Evolutionary conservation across 1,140 invertebrate species (phyloP).

Genomic region (Anoplolepis gracilipes): DNA sequence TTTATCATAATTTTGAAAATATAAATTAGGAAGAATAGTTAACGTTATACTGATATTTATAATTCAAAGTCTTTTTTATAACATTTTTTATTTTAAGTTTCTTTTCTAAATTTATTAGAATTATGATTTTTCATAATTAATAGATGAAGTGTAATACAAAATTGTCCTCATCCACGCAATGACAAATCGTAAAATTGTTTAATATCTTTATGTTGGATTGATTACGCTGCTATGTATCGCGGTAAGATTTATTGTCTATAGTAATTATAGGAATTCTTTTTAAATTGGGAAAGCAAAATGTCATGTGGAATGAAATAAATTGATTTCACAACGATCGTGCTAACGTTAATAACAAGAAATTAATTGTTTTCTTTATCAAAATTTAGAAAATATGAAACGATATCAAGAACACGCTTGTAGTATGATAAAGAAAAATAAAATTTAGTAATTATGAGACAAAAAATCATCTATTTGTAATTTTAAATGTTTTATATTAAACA

Average conservation of each 20-base stretch:
- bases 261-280: background rate
- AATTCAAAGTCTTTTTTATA: conserved; percentile 7
- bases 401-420: no score
- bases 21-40: background rate
- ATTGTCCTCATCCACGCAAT: conserved; percentile 43
- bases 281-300: conserved; percentile 1
- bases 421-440: no score
- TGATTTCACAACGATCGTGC: no score
- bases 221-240: conserved; percentile 43
- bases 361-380: background rate
- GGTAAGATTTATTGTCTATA: background rate
- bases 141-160: background rate
- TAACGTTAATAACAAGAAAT: background rate
- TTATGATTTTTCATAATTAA: background rate
- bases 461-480: background rate
- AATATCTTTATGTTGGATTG: conserved; percentile 53
- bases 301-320: background rate
- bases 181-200: conserved; percentile 68
- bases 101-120: background rate
- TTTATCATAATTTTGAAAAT: background rate
- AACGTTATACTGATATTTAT: background rate
- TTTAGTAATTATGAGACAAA: no score
- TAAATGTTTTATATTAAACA: background rate
- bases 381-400: no score
- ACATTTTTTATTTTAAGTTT: background rate